Evolutionary conservation across 2,888 invertebrate genomes (phyloP).

Genomic region (Lasioglossum vierecki): DNA sequence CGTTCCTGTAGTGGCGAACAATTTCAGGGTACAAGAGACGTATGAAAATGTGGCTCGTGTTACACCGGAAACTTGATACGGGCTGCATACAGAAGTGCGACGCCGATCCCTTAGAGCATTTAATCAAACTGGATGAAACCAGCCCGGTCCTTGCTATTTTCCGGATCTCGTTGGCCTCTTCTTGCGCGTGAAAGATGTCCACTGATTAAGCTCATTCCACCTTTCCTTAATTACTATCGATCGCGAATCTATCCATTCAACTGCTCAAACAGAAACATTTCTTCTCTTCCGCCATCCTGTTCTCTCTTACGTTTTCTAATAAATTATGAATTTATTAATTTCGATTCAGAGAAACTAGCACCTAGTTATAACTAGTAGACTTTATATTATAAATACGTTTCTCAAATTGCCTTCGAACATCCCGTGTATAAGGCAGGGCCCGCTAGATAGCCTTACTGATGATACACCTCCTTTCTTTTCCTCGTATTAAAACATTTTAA

Average conservation of each 20-base stretch:
- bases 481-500: too few species aligned
- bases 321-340: neutral
- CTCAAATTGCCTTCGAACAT: too few species aligned
- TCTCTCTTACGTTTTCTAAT: neutral
- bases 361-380: too few species aligned
- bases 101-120: neutral
- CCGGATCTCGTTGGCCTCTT: neutral
- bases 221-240: neutral
- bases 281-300: neutral
- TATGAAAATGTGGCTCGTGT: constrained; percentile 8
- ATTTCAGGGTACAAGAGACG: constrained; percentile 21
- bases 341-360: too few species aligned
- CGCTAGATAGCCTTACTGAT: too few species aligned
- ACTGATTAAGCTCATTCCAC: neutral
- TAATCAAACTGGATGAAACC: neutral
- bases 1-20: constrained; percentile 9
- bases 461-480: too few species aligned
- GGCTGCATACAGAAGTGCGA: neutral
- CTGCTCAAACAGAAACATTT: neutral
- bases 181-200: neutral
- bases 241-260: neutral
- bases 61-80: constrained; percentile 18
- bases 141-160: neutral
- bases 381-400: too few species aligned
- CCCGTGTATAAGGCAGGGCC: too few species aligned